These are phyloP conservation scores for Eira barbara DNA, from an alignment of 2,113 vertebrate species.

Conservation along the genomic window DNA sequence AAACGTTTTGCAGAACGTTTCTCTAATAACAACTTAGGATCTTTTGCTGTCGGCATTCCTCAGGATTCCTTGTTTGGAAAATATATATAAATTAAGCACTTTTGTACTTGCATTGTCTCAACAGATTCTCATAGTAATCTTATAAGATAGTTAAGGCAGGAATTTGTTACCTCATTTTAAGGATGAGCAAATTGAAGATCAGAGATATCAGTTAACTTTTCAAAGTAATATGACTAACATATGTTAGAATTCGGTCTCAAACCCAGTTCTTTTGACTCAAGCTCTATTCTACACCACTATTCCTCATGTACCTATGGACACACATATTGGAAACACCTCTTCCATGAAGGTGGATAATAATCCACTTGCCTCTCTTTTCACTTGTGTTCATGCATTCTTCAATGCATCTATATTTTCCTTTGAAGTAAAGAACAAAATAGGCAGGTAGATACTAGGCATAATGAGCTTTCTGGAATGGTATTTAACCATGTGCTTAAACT, in stretches of 20 bases:
- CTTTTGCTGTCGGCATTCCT: not conserved
- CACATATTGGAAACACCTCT: not conserved
- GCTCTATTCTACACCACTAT: not conserved
- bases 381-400: not conserved
- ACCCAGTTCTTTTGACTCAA: not conserved
- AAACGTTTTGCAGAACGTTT: not conserved
- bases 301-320: not conserved
- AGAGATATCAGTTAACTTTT: not conserved
- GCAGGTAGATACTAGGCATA: not conserved
- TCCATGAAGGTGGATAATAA: not conserved
- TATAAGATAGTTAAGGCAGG: not conserved
- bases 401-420: not conserved
- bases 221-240: not conserved
- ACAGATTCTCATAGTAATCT: not conserved
- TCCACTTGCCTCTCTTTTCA: not conserved
- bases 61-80: not conserved
- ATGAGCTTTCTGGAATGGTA: not conserved
- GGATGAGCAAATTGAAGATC: not conserved
- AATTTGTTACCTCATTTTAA: not conserved
- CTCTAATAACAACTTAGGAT: not conserved
- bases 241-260: not conserved
- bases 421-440: not conserved
- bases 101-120: not conserved
- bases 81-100: not conserved
- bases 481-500: not conserved